These are phyloP conservation scores for Orbicella faveolata DNA, from an alignment of 64 coral and sea anemone genomes.

Conservation along the genomic window DNA sequence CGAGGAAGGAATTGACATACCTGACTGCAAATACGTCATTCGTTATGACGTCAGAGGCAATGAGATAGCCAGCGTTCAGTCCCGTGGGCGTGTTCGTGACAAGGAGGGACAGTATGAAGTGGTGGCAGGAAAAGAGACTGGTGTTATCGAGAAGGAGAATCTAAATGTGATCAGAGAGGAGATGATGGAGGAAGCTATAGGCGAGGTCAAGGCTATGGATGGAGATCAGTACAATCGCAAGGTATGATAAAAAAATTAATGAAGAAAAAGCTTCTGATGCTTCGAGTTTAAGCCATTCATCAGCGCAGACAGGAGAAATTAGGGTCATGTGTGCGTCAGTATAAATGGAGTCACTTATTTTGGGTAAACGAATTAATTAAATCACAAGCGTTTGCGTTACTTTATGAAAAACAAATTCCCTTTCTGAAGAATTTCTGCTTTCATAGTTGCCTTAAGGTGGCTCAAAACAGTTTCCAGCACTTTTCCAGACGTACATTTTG, in stretches of 20 bases:
- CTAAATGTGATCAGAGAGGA: conserved; percentile 61
- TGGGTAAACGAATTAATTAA: no score
- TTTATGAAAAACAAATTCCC: no score
- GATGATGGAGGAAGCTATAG: conserved; percentile 62
- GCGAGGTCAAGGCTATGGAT: conserved; percentile 42
- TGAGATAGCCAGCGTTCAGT: conserved; percentile 62
- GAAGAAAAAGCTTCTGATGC: no score
- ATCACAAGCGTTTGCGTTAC: no score
- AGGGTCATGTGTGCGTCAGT: no score
- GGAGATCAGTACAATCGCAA: conserved; percentile 15
- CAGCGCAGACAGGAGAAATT: no score
- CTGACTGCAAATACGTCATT: conserved; percentile 74
- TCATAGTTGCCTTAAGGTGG: no score
- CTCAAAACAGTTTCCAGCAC: no score
- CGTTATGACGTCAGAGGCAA: conserved; percentile 63
- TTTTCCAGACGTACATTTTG: no score
- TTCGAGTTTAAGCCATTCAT: no score
- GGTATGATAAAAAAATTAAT: conserved; percentile 14
- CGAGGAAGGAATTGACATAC: conserved; percentile 77
- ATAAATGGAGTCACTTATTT: no score
- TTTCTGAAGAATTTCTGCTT: no score
- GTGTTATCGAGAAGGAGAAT: conserved; percentile 51
- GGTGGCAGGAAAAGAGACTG: conserved; percentile 37
- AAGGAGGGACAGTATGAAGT: conserved; percentile 56
- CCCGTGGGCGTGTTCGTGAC: conserved; percentile 67